Conservation (phyloP, 2,888 invertebrate species). For the Oscheius sp. region DNA sequence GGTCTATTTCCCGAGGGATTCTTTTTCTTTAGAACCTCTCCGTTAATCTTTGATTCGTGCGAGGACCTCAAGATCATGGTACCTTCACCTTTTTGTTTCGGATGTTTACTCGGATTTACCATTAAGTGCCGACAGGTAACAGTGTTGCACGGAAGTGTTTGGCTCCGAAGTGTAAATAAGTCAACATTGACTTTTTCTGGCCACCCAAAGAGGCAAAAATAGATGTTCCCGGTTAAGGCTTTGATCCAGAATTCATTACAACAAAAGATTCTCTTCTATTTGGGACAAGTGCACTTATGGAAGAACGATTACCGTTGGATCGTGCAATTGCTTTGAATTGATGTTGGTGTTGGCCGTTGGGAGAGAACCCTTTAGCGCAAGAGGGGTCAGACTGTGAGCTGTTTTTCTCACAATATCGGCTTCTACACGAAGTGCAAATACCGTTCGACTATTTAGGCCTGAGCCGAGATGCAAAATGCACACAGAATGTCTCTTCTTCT, state of each 20-base stretch:
- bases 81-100: not conserved
- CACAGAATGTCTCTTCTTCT: constrained; percentile 16
- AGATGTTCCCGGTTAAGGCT: too few relatives aligned
- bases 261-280: not conserved
- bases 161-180: not conserved
- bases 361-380: not conserved
- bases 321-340: constrained; percentile 24
- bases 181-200: not conserved
- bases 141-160: constrained; percentile 17
- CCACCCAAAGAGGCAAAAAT: too few relatives aligned
- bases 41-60: not conserved
- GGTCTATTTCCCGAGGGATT: not conserved
- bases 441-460: constrained; percentile 3
- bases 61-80: not conserved
- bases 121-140: not conserved
- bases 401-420: constrained; percentile 28
- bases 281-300: constrained; percentile 18
- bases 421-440: constrained; percentile 31
- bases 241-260: too few relatives aligned
- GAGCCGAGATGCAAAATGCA: not conserved
- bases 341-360: constrained; percentile 11
- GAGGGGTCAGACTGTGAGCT: constrained; percentile 27
- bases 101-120: not conserved
- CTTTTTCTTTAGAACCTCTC: not conserved
- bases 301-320: constrained; percentile 7